Percentiles rank a stretch among this genome's conserved stretches.
These are phyloP conservation scores for Nomada goodeniana DNA, from an alignment of 2,888 invertebrate genomes.

Conservation along the genomic window DNA sequence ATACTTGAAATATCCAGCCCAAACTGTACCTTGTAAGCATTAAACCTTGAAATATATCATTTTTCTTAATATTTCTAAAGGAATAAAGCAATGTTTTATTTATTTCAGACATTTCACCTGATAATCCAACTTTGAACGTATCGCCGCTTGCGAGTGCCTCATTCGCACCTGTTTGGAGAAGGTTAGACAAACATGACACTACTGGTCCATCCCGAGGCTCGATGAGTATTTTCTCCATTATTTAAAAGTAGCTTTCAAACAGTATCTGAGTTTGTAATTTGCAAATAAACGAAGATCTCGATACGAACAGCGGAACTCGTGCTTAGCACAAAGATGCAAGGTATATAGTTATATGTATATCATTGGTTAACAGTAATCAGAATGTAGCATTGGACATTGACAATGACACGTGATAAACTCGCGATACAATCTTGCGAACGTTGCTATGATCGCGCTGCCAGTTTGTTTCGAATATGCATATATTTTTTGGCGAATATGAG, in stretches of 20 bases:
- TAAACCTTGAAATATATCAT: neutral
- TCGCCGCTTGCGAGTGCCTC: slow-evolving; percentile 88
- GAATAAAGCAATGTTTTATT: slow-evolving; percentile 7
- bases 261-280: neutral
- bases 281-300: slow-evolving; percentile 20
- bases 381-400: slow-evolving; percentile 52
- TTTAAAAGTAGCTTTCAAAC: slow-evolving; percentile 22
- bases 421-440: slow-evolving; percentile 18
- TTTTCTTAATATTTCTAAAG: neutral
- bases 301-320: slow-evolving; percentile 15
- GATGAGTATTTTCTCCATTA: slow-evolving; percentile 73
- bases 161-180: slow-evolving; percentile 88
- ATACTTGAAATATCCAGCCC: neutral
- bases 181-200: slow-evolving; percentile 86
- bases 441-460: slow-evolving; percentile 8
- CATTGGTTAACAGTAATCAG: slow-evolving; percentile 50
- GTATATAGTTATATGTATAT: slow-evolving; percentile 41
- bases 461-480: too few relatives aligned
- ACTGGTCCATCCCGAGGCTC: slow-evolving; percentile 81
- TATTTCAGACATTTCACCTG: slow-evolving; percentile 86
- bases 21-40: neutral
- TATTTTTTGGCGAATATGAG: too few relatives aligned
- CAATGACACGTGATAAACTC: slow-evolving; percentile 54
- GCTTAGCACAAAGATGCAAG: slow-evolving; percentile 41
- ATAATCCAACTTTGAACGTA: slow-evolving; percentile 91